Evolutionary conservation across 2,888 invertebrate genomes (phyloP).

Genomic region (Aspidiotus rigidus): DNA sequence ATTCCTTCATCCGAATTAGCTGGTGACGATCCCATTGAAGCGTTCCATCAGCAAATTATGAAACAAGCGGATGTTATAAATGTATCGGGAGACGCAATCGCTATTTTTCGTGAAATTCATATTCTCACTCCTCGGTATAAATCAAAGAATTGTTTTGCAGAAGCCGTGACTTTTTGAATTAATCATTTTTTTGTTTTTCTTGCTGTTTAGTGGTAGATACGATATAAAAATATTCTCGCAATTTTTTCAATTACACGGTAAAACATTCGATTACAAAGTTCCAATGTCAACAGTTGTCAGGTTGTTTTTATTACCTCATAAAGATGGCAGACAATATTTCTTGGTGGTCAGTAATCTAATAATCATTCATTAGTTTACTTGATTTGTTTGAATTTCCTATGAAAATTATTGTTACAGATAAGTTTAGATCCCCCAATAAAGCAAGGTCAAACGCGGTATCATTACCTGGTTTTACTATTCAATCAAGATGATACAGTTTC

Average conservation of each 20-base stretch:
- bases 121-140: conserved; percentile 90
- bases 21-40: conserved; percentile 83
- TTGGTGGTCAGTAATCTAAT: conserved; percentile 63
- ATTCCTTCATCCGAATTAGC: conserved; percentile 84
- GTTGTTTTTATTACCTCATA: conserved; percentile 89
- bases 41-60: conserved; percentile 95
- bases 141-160: neutral
- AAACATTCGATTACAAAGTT: conserved; percentile 99
- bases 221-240: conserved; percentile 89
- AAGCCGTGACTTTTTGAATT: neutral
- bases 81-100: conserved; percentile 95
- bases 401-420: conserved; percentile 44
- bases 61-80: conserved; percentile 95
- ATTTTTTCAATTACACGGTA: conserved; percentile 88
- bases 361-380: neutral
- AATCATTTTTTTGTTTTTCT: neutral
- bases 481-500: conserved; percentile 85
- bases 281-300: conserved; percentile 93
- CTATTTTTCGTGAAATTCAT: conserved; percentile 90
- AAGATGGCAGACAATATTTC: conserved; percentile 95
- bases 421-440: conserved; percentile 98
- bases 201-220: conserved; percentile 75
- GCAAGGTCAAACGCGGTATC: conserved; percentile 97
- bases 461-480: conserved; percentile 88
- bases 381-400: neutral